A percentile compares a stretch with the other conserved stretches of the same genome.
Conservation (phyloP, 2,888 invertebrate species). For the Monopis laevigella region DNA sequence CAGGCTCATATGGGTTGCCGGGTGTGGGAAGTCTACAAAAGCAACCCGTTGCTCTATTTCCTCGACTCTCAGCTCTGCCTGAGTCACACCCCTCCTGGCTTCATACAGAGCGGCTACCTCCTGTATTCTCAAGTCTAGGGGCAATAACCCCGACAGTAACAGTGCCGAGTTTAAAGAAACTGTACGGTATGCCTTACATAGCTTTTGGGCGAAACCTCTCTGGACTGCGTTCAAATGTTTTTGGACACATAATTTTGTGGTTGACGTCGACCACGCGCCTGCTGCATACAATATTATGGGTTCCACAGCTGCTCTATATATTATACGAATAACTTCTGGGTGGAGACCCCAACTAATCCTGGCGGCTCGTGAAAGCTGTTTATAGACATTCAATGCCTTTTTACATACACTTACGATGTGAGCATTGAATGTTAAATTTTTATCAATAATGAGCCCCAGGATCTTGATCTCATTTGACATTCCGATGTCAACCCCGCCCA, state of each 20-base stretch:
- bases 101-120: no score
- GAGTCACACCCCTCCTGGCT: not conserved
- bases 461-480: conserved; percentile 12
- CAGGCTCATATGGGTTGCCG: not conserved
- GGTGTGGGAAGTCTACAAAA: not conserved
- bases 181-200: no score
- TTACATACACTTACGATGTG: conserved; percentile 9
- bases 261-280: conserved; percentile 4
- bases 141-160: no score
- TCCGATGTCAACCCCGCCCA: conserved; percentile 6
- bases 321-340: conserved; percentile 2
- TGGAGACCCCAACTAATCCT: no score
- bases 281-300: conserved; percentile 11
- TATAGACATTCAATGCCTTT: conserved; percentile 9
- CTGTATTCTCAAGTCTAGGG: no score
- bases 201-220: no score
- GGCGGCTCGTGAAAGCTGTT: conserved; percentile 8
- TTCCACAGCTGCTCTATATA: conserved; percentile 8
- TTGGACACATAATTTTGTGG: not conserved
- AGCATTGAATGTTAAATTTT: conserved; percentile 7
- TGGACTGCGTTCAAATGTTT: conserved; percentile 6
- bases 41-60: not conserved
- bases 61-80: not conserved
- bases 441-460: conserved; percentile 15
- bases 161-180: no score